phyloP scores from a whole-genome alignment of 2,113 vertebrate species.

The Onychostruthus taczanowskii region DNA sequence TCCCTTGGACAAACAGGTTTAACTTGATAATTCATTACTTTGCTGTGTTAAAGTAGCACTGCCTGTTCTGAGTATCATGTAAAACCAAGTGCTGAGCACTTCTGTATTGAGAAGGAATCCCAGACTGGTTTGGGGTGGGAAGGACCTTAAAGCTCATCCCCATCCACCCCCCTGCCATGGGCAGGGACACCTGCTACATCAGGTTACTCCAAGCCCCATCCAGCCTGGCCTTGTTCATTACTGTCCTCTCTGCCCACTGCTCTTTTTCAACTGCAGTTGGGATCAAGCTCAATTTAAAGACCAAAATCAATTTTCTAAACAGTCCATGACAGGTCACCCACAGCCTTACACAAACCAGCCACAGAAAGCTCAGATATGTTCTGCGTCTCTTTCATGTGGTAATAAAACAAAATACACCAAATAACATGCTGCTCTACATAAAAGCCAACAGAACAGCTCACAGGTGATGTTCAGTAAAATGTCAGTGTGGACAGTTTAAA shows the following conservation, averaged over 20 bases:
- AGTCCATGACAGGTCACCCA: fast-evolving
- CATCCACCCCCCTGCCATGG: background rate
- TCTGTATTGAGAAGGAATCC: fast-evolving
- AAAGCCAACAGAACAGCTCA: background rate
- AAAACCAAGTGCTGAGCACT: background rate
- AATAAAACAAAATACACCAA: background rate
- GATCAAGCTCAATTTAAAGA: background rate
- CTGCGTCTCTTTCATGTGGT: background rate
- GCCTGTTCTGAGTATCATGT: background rate
- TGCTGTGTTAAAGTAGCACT: background rate
- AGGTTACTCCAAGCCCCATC: background rate
- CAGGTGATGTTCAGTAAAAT: background rate
- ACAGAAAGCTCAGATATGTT: background rate
- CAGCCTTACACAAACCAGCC: background rate
- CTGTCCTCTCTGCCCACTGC: background rate
- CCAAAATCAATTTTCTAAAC: background rate
- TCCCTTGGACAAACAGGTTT: background rate
- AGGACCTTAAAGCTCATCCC: background rate
- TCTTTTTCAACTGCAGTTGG: background rate
- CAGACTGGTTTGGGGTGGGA: background rate
- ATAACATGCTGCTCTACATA: background rate
- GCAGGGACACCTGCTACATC: background rate
- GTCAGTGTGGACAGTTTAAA: background rate
- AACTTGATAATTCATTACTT: background rate
- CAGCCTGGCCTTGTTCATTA: background rate